Evolutionary conservation across 2,113 vertebrate genomes (phyloP), one percentile per base, ranked within the genome.

Genomic region (Hystrix cristata): DNA sequence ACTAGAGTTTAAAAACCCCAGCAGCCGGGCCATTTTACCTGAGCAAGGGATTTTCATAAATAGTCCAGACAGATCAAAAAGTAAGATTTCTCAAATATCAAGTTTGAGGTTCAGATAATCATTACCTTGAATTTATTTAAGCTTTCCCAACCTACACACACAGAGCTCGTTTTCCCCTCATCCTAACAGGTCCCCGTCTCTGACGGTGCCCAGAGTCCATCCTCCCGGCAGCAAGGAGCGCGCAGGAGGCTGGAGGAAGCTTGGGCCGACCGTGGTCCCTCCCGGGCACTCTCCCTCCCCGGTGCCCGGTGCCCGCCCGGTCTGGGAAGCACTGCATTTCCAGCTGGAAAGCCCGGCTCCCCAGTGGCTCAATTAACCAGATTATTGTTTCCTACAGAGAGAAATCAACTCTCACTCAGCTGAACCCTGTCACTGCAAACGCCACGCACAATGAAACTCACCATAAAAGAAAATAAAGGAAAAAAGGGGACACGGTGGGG

Each of bases 281-380:
- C 12, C 23, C 5, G 72, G 43, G 72, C 5, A 4, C 43, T 16
- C 43, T 27, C 43, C 4, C 6, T 19, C 21, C 72, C 72, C 43
- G 2, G 23, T 0, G 38, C 51, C 72, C 51, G 2, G 64, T 1
- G 2, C 94, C 97, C 64, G 65, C 59, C 95, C 1, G 46, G 97
- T 86, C 29, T 38, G 55, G 5, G 34, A 97, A 98, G 98, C 98
- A 60, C 94, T 92, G 43, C 72, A 91, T 98, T 99, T 99, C 98
- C 97, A 98, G 94, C 98, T 99, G 99, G 99, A 99, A 98, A 98
- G 97, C 98, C 98, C 97, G 97, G 82, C 96, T 99, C 99, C 99
- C 99, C 97, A 83, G 99, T 99, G 99, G 98, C 99, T 99, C 99
- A 99, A 99, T 99, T 99, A 99, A 99, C 98, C 96, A 99, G 99